A percentile compares a stretch with the other conserved stretches of the same genome.
Conservation (phyloP, 2,888 invertebrate species). For the Lydus trimaculatus region DNA sequence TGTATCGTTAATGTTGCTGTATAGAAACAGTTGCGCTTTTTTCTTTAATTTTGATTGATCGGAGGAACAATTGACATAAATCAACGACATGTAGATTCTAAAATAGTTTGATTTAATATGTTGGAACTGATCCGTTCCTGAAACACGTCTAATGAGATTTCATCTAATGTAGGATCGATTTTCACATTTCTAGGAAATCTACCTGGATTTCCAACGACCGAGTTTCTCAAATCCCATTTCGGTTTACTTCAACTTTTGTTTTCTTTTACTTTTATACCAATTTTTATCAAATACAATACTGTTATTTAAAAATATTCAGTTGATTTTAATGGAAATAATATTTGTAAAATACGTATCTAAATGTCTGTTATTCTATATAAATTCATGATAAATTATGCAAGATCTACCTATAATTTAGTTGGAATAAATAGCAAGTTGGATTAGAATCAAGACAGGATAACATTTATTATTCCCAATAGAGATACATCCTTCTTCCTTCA, state of each 20-base stretch:
- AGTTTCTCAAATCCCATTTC: background rate
- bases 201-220: background rate
- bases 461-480: background rate
- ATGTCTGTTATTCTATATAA: background rate
- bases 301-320: too few species aligned
- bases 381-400: background rate
- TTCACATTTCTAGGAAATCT: background rate
- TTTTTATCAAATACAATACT: too few species aligned
- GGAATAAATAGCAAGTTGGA: background rate
- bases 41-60: too few species aligned
- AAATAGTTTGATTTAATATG: too few species aligned
- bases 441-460: background rate
- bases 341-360: too few species aligned
- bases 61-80: too few species aligned
- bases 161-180: background rate
- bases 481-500: background rate
- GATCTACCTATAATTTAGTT: background rate
- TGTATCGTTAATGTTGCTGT: too few species aligned
- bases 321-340: too few species aligned
- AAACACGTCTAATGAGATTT: background rate
- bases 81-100: too few species aligned
- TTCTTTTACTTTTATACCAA: background rate
- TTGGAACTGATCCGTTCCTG: too few species aligned
- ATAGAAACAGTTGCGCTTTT: too few species aligned
- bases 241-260: background rate